Evolutionary conservation across 2,113 vertebrate genomes (phyloP), one percentile per base, ranked within the genome.

Genomic region (Oceanites oceanicus): DNA sequence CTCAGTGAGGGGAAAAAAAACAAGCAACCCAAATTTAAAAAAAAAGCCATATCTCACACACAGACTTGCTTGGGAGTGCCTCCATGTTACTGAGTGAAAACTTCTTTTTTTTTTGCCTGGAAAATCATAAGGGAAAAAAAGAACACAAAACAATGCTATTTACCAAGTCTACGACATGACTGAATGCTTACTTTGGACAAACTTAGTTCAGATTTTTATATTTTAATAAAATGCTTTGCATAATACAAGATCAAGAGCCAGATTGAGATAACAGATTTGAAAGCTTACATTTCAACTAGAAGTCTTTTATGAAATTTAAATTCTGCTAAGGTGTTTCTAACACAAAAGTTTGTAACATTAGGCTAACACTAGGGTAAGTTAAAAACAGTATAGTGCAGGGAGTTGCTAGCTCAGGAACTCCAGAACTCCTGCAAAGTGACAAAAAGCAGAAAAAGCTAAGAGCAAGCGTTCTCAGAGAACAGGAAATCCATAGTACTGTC

Each of bases 1-100:
- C 45, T 65, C 63, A 58, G 30, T 0, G 0, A 21, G 19, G 6
- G 17, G 10, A 7, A 6, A 17, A 47, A 66, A 40, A 0, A 0
- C n/a, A 87, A 93, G 59, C 9, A 79, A 65, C 9, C 0, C 32
- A 77, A 58, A 42, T 15, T 22, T 17, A 32, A 52, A 65, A 14
- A 30, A 58, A 74, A 79, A 52, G 40, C 22, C 2, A 0, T 63
- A 66, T 59, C 29, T 50, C 32, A 16, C 36, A 58, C 9, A 86
- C 34, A 68, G 29, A 17, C 10, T 42, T 62, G 23, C 34, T 71
- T 70, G 18, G 36, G 50, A 82, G 22, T 52, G 32, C 8, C 38
- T 70, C 40, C 32, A 13, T 18, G 21, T 27, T 89, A 58, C 27
- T 19, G 4, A 49, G 27, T n/a, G 44, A 85, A 76, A 23, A 38